Evolutionary conservation across 2,113 vertebrate species (phyloP), one percentile per base, ranked within the genome.

Genomic region (Aspidoscelis tigris): DNA sequence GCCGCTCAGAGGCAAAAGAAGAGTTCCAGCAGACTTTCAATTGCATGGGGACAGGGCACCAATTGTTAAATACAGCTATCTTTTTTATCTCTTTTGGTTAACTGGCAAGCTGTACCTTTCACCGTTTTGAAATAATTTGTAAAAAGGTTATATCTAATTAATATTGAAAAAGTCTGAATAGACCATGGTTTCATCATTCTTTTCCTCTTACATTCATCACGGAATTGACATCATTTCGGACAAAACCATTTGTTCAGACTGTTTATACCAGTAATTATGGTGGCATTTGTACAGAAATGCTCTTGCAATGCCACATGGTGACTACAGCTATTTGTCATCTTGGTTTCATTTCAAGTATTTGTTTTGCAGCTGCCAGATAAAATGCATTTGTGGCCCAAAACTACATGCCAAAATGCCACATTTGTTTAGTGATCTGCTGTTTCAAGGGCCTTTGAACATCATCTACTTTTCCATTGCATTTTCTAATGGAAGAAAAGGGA

Each of bases 241-340:
- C 81, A 92, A 91, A 61, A 78, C 58, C 81, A 74, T 26, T 68
- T 78, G 78, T 92, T 83, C 89, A 91, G 66, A 89, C 61, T 86
- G 84, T 87, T 90, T 84, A 73, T 66, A 90, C 85, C 86, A 50
- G 61, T 93, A 82, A 44, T 93, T 86, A 81, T 84, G 69, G 85
- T 72, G 89, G 72, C 79, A 93, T 91, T 85, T 89, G 89, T 65
- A 53, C 84, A 91, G 93, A 76, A 93, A 92, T 93, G 90, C 80
- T 85, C 89, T 89, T 88, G 82, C 82, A 93, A 91, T 76, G 90
- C 72, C 81, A 81, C 74, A 76, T 83, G 64, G 76, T 89, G 91
- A 92, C 55, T 89, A 83, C 1, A 3, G 76, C 91, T 92, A 94
- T 94, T 94, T 91, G 90, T 93, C 90, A 93, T 86, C 82, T 76